Percentiles rank a stretch among this genome's conserved stretches.
Evolutionary conservation across 2,797 vertebrate genomes (phyloP).

Genomic region (Lerista edwardsae): DNA sequence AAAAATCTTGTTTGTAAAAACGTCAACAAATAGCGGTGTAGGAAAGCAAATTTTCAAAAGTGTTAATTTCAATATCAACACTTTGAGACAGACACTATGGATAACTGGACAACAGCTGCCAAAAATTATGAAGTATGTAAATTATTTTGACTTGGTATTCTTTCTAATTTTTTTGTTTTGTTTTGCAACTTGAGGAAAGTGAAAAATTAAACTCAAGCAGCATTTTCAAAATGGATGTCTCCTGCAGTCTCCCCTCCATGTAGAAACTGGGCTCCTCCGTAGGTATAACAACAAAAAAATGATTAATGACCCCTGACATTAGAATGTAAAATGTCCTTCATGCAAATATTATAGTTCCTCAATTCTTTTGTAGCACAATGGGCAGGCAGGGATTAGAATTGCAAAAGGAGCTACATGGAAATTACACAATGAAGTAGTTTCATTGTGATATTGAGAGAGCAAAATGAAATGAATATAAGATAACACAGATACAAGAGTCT

Average conservation of each 20-base stretch:
- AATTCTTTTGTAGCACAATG: slow-evolving; percentile 78
- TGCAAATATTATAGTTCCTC: slow-evolving; percentile 74
- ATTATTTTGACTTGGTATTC: slow-evolving; percentile 55
- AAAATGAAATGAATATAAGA: slow-evolving; percentile 76
- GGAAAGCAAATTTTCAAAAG: slow-evolving; percentile 20
- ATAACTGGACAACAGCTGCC: slow-evolving; percentile 16
- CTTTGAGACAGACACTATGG: slow-evolving; percentile 31
- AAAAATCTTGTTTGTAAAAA: background rate
- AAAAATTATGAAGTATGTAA: slow-evolving; percentile 62
- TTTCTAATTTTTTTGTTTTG: slow-evolving; percentile 63
- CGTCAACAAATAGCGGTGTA: background rate
- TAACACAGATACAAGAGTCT: slow-evolving; percentile 62
- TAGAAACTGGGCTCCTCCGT: slow-evolving; percentile 61
- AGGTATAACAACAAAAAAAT: slow-evolving; percentile 65
- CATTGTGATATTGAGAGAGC: slow-evolving; percentile 62
- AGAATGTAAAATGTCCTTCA: slow-evolving; percentile 81
- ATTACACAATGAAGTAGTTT: slow-evolving; percentile 78
- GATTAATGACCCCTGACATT: slow-evolving; percentile 81
- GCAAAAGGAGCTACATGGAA: slow-evolving; percentile 77
- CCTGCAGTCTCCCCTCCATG: slow-evolving; percentile 45
- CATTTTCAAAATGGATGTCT: slow-evolving; percentile 67
- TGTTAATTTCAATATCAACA: slow-evolving; percentile 2
- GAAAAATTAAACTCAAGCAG: slow-evolving; percentile 70
- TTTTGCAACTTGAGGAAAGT: slow-evolving; percentile 59
- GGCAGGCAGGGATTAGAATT: slow-evolving; percentile 83